A percentile compares a stretch with the other conserved stretches of the same genome.
Conservation (phyloP, 2,888 invertebrate genomes). For the Andrena flavipes region DNA sequence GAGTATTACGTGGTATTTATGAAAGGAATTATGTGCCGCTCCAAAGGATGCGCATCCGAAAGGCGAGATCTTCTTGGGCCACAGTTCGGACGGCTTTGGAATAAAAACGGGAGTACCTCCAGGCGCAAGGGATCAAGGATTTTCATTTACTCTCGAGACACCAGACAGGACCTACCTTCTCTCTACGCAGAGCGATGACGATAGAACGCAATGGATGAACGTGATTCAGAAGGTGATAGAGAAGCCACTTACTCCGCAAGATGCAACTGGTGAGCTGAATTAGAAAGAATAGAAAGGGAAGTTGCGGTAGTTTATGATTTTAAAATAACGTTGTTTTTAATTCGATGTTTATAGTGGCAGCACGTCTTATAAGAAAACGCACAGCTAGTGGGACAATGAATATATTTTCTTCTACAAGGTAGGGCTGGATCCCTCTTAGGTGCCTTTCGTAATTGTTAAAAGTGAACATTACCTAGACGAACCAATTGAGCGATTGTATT, state of each 20-base stretch:
- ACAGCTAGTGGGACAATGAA: slow-evolving; percentile 90
- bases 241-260: slow-evolving; percentile 91
- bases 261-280: slow-evolving; percentile 88
- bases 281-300: not conserved
- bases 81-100: slow-evolving; percentile 91
- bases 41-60: slow-evolving; percentile 93
- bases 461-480: slow-evolving; percentile 64
- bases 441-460: slow-evolving; percentile 74
- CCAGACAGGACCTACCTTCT: slow-evolving; percentile 92
- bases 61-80: slow-evolving; percentile 95
- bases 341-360: slow-evolving; percentile 88
- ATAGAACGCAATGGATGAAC: slow-evolving; percentile 92
- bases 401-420: slow-evolving; percentile 91
- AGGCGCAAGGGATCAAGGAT: slow-evolving; percentile 91
- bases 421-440: slow-evolving; percentile 84
- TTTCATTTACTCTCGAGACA: slow-evolving; percentile 93
- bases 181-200: slow-evolving; percentile 91
- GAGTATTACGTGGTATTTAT: not conserved
- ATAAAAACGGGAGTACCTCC: slow-evolving; percentile 89
- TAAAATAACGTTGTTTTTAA: slow-evolving; percentile 12
- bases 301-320: not conserved
- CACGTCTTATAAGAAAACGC: slow-evolving; percentile 90
- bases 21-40: slow-evolving; percentile 21
- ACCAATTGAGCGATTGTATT: slow-evolving; percentile 63
- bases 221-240: slow-evolving; percentile 91